These are phyloP conservation scores for Pelodiscus sinensis DNA, from an alignment of 2,113 vertebrate species.

Conservation along the genomic window DNA sequence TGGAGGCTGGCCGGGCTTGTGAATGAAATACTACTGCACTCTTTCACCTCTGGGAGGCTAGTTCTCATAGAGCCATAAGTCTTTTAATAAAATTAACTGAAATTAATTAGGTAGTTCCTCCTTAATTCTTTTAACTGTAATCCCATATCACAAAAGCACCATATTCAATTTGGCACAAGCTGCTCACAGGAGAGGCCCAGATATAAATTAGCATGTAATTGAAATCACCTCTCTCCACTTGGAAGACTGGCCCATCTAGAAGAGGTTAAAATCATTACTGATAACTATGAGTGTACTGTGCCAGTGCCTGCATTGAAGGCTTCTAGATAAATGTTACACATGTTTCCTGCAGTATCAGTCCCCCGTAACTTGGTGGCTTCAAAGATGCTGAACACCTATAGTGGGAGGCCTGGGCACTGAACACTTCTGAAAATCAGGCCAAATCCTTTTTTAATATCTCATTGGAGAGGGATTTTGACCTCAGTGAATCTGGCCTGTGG, in stretches of 20 bases:
- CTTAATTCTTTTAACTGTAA: conserved; percentile 49
- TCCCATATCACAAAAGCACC: conserved; percentile 41
- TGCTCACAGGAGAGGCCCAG: conserved; percentile 15
- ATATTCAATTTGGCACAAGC: conserved; percentile 37
- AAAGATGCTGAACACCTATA: not conserved
- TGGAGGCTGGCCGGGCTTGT: not conserved
- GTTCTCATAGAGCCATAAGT: not conserved
- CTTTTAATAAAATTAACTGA: conserved; percentile 50
- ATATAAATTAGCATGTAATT: conserved; percentile 40
- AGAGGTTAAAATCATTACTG: not conserved
- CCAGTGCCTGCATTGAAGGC: not conserved
- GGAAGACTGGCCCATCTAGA: not conserved
- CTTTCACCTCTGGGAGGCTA: not conserved
- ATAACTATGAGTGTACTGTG: not conserved
- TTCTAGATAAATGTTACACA: not conserved
- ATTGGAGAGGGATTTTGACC: not conserved
- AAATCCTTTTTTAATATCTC: not conserved
- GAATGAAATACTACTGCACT: not conserved
- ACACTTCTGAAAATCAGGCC: not conserved
- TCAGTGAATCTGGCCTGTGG: not conserved
- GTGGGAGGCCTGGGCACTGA: not conserved
- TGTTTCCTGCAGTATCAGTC: rapidly evolving
- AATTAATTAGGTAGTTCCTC: conserved; percentile 53
- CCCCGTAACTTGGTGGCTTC: not conserved
- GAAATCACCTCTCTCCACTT: conserved; percentile 25